These are phyloP conservation scores for Colinus virginianus DNA, from an alignment of 2,113 vertebrate species.

Conservation along the genomic window DNA sequence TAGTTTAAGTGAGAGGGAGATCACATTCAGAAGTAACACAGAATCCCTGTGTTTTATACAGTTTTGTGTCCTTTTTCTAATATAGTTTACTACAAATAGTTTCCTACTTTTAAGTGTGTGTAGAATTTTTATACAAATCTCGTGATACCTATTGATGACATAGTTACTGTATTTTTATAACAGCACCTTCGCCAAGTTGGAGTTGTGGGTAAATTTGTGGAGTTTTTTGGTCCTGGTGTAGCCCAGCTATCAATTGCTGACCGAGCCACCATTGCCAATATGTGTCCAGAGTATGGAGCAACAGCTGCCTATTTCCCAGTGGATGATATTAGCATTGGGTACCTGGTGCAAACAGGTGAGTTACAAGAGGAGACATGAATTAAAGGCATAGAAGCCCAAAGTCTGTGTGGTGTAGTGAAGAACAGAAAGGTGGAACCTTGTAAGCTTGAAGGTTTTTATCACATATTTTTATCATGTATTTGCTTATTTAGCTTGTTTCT, in stretches of 20 bases:
- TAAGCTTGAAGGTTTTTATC: background rate
- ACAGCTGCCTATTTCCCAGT: conserved; percentile 96
- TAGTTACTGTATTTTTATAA: background rate
- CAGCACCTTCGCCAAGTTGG: conserved; percentile 97
- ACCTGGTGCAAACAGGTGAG: conserved; percentile 93
- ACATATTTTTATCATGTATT: background rate
- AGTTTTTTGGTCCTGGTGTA: conserved; percentile 95
- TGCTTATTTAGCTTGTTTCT: background rate
- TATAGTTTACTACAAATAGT: background rate
- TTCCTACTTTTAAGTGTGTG: background rate
- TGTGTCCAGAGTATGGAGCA: conserved; percentile 98
- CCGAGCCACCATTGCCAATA: conserved; percentile 96
- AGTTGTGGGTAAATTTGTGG: conserved; percentile 96
- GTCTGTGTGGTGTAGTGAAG: background rate
- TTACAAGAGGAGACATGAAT: background rate
- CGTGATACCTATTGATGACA: background rate
- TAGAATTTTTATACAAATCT: accelerated
- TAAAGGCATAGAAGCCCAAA: background rate
- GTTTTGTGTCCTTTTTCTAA: background rate
- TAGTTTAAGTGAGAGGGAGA: background rate
- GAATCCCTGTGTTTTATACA: background rate
- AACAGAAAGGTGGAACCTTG: background rate
- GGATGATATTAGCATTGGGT: conserved; percentile 89
- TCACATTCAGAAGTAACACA: background rate
- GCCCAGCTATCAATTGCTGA: conserved; percentile 95